Evolutionary conservation across 2,797 vertebrate species (phyloP).

Genomic region (Rhyacichthys aspro): DNA sequence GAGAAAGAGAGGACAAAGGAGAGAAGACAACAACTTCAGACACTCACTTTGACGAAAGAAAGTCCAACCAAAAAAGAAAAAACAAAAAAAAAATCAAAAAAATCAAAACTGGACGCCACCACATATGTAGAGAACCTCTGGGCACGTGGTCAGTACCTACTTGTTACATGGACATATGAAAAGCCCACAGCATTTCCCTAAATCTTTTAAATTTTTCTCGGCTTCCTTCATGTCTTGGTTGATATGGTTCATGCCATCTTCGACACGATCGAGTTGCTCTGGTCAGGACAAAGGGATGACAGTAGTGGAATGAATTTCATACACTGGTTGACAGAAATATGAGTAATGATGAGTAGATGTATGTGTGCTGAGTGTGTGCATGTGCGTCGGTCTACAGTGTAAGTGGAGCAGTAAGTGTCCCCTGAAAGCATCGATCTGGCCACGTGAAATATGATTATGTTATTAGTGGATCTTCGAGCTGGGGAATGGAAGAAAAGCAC

Average conservation of each 20-base stretch:
- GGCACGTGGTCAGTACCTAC: constrained; percentile 96
- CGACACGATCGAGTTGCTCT: constrained; percentile 99
- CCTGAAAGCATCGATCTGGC: background rate
- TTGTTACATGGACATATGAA: constrained; percentile 99
- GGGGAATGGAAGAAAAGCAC: constrained; percentile 20
- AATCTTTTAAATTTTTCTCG: constrained; percentile 99
- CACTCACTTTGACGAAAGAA: constrained; percentile 97
- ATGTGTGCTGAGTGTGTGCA: constrained; percentile 35
- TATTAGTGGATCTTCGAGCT: constrained; percentile 8
- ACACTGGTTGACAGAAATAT: constrained; percentile 88
- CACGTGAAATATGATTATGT: constrained; percentile 1
- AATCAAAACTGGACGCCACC: constrained; percentile 92
- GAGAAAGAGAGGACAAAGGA: constrained; percentile 69
- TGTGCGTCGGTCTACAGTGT: constrained; percentile 39
- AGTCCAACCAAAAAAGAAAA: constrained; percentile 86
- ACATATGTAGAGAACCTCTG: constrained; percentile 90
- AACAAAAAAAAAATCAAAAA: no score
- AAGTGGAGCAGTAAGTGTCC: constrained; percentile 4
- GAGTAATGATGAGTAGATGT: constrained; percentile 86
- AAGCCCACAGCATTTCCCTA: constrained; percentile 99
- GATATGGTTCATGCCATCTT: constrained; percentile 99
- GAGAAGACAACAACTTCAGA: constrained; percentile 88
- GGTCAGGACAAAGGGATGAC: constrained; percentile 99
- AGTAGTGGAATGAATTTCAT: constrained; percentile 98
- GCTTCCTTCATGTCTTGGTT: constrained; percentile 99